Base-by-base conservation (phyloP, 2,888 invertebrate genomes). In the Ditula angustiorana region DNA sequence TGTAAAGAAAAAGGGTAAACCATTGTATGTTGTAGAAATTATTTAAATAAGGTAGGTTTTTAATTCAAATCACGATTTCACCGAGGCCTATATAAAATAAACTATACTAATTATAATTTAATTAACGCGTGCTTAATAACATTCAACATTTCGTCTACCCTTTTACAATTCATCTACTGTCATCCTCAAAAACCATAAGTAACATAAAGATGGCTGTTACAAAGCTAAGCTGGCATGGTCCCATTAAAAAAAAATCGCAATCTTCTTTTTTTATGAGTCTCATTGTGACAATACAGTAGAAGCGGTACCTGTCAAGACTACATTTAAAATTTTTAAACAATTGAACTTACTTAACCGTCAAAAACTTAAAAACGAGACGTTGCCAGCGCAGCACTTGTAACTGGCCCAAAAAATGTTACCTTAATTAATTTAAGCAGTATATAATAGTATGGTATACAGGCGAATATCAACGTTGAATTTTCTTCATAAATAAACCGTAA, bases 401-500 rank as follows among this genome's bases (percentile, higher is more conserved):
- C n/a, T n/a, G n/a, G 8, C 21, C 11, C 19, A 52, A 44, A 44
- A n/a, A 50, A 59, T 21, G 53, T 53, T 37, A 46, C 53, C 35
- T 49, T 53, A 35, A 59, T 47, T 33, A 52, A 46, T 33, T 50
- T 46, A 58, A 63, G 44, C 56, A 35, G 56, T 46, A 24, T 49
- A 41, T 46, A 33, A 50, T 37, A 13, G 3, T 53, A 65, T 58
- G 65, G 69, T 75, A 74, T 73, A 74, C 72, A 73, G 71, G 69
- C 74, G 74, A 80, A 81, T 77, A 76, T 77, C 75, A 74, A 74
- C 69, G 69, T 77, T 72, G 74, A 72, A 70, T 74, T 74, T 72
- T 72, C 61, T 57, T 69, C 70, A 71, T 70, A 73, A 75, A 74
- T 70, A 72, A 72, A 74, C 73, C 71, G 78, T 73, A 23, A 16